These are phyloP conservation scores for Petrocephalus microphthalmus DNA, from an alignment of 2,113 vertebrate species.

Conservation along the genomic window DNA sequence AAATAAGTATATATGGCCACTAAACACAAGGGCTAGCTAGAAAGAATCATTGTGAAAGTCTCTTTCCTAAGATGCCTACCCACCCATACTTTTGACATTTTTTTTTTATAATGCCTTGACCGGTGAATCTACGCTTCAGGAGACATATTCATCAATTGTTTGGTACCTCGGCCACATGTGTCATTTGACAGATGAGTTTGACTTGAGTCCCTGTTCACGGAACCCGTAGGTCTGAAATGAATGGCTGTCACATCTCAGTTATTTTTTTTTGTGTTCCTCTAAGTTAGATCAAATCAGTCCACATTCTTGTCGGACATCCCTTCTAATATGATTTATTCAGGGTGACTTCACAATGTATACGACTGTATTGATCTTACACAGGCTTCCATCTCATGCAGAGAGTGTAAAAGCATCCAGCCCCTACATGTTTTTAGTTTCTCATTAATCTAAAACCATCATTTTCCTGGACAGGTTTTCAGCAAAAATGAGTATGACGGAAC, in stretches of 20 bases:
- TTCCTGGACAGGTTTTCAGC: background rate
- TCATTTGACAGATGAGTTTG: background rate
- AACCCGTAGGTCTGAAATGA: background rate
- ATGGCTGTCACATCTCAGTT: background rate
- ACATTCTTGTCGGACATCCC: background rate
- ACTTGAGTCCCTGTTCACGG: background rate
- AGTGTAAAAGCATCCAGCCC: background rate
- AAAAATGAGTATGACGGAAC: background rate
- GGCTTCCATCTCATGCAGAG: background rate
- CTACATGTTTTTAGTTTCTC: background rate
- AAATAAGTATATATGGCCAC: background rate
- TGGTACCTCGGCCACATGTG: background rate
- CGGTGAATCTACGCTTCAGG: background rate
- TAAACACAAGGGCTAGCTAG: background rate
- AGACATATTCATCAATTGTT: background rate
- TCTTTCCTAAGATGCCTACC: background rate
- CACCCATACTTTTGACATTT: background rate
- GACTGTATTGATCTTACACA: background rate
- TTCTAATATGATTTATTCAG: constrained; percentile 1
- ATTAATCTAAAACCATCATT: background rate
- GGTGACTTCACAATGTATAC: background rate
- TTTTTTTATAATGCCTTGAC: background rate
- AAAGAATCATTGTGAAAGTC: background rate
- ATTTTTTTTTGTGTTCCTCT: background rate
- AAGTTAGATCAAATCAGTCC: background rate